A percentile compares a stretch with the other conserved stretches of the same genome.
Conservation (phyloP, 2,888 invertebrate genomes). For the Coleophora deauratella region DNA sequence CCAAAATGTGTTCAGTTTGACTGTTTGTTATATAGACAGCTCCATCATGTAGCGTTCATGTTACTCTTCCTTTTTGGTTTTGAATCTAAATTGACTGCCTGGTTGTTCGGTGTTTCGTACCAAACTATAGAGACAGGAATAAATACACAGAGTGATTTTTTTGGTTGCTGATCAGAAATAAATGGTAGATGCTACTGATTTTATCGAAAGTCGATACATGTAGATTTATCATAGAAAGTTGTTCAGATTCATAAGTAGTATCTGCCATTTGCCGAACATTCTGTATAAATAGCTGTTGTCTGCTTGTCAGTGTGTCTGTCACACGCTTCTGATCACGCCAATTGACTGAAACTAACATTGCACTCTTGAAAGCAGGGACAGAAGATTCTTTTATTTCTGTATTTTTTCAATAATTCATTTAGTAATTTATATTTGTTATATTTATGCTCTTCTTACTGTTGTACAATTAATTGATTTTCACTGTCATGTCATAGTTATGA, state of each 20-base stretch:
- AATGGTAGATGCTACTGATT: too few species aligned
- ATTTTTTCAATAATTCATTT: too few species aligned
- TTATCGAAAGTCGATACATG: too few species aligned
- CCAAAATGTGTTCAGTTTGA: slow-evolving; percentile 1
- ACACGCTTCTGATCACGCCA: slow-evolving; percentile 34
- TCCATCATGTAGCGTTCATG: too few species aligned
- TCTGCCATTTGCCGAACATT: too few species aligned
- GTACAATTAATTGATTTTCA: too few species aligned
- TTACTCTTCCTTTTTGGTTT: slow-evolving; percentile 6
- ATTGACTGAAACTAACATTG: slow-evolving; percentile 28
- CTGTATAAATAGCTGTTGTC: not conserved
- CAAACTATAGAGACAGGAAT: not conserved
- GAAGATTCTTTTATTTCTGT: slow-evolving; percentile 2
- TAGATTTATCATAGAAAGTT: too few species aligned
- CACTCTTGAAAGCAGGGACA: slow-evolving; percentile 9
- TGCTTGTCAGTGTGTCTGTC: slow-evolving; percentile 31
- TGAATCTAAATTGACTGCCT: slow-evolving; percentile 8
- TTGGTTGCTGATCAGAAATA: too few species aligned
- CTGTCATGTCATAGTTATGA: too few species aligned
- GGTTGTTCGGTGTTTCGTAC: slow-evolving; percentile 11
- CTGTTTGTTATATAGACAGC: not conserved
- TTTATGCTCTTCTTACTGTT: not conserved
- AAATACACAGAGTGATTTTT: too few species aligned
- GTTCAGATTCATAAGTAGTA: too few species aligned
- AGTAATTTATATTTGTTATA: not conserved